Percentiles rank a stretch among this genome's conserved stretches.
Evolutionary conservation across 2,113 vertebrate genomes (phyloP).

Genomic region (Cavia aperea): DNA sequence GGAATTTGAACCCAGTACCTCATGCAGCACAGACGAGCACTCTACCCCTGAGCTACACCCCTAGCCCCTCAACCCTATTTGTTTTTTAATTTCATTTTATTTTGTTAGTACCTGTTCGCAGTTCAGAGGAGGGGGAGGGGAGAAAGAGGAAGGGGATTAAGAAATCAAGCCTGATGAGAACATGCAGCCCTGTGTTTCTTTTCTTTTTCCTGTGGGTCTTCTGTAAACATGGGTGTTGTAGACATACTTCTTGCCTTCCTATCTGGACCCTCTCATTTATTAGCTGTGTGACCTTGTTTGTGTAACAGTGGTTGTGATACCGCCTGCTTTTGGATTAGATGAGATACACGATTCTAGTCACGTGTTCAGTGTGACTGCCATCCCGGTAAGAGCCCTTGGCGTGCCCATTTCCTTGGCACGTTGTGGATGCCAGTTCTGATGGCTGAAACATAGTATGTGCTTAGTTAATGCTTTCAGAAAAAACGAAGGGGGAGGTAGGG

Average conservation of each 20-base stretch:
- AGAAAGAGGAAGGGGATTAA: background rate
- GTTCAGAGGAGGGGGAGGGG: background rate
- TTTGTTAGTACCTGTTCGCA: background rate
- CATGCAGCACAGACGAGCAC: background rate
- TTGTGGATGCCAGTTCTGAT: background rate
- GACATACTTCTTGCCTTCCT: background rate
- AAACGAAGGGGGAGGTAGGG: background rate
- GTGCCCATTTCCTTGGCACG: background rate
- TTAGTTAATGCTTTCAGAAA: background rate
- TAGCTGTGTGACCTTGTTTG: background rate
- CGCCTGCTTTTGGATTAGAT: background rate
- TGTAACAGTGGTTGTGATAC: accelerated
- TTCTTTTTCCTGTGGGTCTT: background rate
- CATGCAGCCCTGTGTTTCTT: accelerated
- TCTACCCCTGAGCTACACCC: background rate
- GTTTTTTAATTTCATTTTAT: background rate
- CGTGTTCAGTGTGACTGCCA: accelerated
- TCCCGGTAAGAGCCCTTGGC: background rate
- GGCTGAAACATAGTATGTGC: accelerated
- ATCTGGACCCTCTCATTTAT: too few relatives aligned
- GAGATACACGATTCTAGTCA: background rate
- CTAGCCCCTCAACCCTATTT: background rate
- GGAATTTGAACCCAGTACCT: background rate
- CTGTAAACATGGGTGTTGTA: accelerated
- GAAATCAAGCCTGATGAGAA: background rate